Evolutionary conservation across 2,113 vertebrate species (phyloP), one percentile per base, ranked within the genome.

Genomic region (Pithys albifrons): DNA sequence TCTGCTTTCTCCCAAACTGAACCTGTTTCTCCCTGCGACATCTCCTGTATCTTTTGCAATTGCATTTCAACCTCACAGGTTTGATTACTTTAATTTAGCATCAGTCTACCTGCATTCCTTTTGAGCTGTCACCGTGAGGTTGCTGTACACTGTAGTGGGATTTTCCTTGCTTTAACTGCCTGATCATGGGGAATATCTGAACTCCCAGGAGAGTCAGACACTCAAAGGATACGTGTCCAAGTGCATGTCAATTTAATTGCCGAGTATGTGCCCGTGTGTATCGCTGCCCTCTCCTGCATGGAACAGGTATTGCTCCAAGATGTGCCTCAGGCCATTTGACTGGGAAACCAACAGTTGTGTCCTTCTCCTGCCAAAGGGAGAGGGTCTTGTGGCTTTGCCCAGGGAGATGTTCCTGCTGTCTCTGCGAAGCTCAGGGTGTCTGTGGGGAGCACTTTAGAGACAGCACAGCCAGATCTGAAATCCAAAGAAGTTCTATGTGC

Each of bases 251-350:
- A 0, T 35, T 28, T 12, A 43, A 33, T 35, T 55, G 58, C 33
- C 6, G 9, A 17, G 37, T 2, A 5, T 43, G 43, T 82, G 76
- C 87, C 7, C 33, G 4, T 71, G 90, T 88, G 1, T 94, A 11
- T 93, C 90, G 10, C 96, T 97, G 95, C 94, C 96, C 94, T 93
- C 96, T 97, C 85, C 95, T 95, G 95, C 59, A 71, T 64, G 7
- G 75, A 75, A 76, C 31, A 57, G 88, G 94, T 89, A 97, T 55
- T 96, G 89, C 91, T 96, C 59, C 43, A 33, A 66, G 43, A 59
- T 24, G 51, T 73, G 82, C 85, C 78, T 66, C 82, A 31, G 85
- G 95, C 78, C 87, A 78, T 76, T 80, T 75, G 15, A 19, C 3
- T 67, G 64, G 28, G 49, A 31, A 39, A 14, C 6, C 5, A 19